Conservation (phyloP, 1,140 invertebrate genomes). For the Hyphantria cunea region DNA sequence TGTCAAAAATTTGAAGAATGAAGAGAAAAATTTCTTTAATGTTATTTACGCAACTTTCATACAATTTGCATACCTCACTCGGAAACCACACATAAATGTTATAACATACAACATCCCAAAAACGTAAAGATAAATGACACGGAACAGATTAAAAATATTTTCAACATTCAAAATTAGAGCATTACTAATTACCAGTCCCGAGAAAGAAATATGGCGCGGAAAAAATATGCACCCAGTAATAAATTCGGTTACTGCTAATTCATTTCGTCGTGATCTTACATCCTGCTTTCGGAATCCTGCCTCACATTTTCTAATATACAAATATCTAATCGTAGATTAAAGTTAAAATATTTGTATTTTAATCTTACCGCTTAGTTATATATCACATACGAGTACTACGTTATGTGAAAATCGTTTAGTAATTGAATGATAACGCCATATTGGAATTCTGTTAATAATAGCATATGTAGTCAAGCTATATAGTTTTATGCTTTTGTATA, state of each 20-base stretch:
- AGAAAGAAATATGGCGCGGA: constrained; percentile 21
- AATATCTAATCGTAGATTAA: background rate
- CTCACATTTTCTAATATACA: background rate
- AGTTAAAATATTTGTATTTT: background rate
- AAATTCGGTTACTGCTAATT: constrained; percentile 17
- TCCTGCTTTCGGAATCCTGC: constrained; percentile 9
- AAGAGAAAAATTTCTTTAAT: too few relatives aligned
- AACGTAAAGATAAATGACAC: background rate
- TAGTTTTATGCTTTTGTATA: too few relatives aligned
- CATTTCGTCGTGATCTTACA: constrained; percentile 3
- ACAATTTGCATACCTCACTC: too few relatives aligned
- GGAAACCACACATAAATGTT: background rate
- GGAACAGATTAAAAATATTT: constrained; percentile 12
- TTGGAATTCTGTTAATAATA: too few relatives aligned
- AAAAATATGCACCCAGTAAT: constrained; percentile 19
- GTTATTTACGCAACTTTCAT: too few relatives aligned
- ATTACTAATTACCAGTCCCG: constrained; percentile 12
- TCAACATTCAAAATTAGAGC: constrained; percentile 22
- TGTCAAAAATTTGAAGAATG: too few relatives aligned
- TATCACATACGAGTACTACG: too few relatives aligned
- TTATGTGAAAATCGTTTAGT: background rate
- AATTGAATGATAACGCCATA: background rate
- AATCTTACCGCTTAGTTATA: constrained; percentile 2
- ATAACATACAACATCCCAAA: background rate
- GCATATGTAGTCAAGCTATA: too few relatives aligned